Evolutionary conservation across 2,888 invertebrate genomes (phyloP).

Genomic region (Congeria kusceri): DNA sequence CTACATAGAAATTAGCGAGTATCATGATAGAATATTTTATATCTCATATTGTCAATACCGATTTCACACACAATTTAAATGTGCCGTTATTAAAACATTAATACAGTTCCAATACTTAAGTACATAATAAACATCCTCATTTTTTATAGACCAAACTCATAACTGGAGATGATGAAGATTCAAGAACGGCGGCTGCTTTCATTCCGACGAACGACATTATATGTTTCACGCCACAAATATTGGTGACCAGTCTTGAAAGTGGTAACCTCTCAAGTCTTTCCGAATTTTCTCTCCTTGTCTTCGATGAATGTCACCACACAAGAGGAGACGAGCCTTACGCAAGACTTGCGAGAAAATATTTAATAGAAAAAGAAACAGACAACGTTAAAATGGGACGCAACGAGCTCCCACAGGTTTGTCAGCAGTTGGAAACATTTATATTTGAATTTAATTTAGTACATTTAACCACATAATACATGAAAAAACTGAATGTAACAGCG

Average conservation of each 20-base stretch:
- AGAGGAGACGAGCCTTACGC: constrained; percentile 75
- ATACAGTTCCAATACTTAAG: neutral
- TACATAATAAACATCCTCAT: neutral
- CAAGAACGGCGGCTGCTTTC: constrained; percentile 11
- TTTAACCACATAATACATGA: too few species aligned
- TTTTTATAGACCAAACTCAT: constrained; percentile 43
- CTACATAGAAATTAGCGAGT: too few species aligned
- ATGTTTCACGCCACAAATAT: constrained; percentile 82
- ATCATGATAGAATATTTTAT: too few species aligned
- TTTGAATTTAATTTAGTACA: too few species aligned
- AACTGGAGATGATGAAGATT: constrained; percentile 52
- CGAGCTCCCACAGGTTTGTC: constrained; percentile 57
- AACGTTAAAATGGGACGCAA: neutral
- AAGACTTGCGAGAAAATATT: constrained; percentile 73
- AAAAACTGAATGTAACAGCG: too few species aligned
- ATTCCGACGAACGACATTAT: constrained; percentile 36
- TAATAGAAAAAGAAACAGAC: constrained; percentile 59
- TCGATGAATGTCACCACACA: constrained; percentile 79
- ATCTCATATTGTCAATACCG: too few species aligned
- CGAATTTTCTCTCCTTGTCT: constrained; percentile 70
- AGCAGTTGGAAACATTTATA: too few species aligned
- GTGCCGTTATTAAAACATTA: neutral
- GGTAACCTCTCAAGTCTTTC: constrained; percentile 34
- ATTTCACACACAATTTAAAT: too few species aligned
- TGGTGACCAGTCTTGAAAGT: constrained; percentile 74